Evolutionary conservation across 2,113 vertebrate genomes (phyloP).

Genomic region (Oryzias melastigma): DNA sequence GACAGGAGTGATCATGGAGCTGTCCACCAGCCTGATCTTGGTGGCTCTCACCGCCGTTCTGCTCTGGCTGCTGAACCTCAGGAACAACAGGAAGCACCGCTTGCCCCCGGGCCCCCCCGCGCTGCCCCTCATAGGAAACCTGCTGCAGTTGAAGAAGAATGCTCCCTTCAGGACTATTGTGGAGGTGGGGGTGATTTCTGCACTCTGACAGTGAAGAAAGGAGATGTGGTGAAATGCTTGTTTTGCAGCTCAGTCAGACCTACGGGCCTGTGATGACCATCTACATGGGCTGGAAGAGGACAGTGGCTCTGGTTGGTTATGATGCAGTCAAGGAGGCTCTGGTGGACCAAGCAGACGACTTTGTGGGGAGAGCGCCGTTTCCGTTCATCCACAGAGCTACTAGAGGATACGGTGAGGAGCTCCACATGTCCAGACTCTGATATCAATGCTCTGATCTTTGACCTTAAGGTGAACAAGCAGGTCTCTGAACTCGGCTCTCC

Average conservation of each 20-base stretch:
- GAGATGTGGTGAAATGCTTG: no score
- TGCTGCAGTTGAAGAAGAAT: slow-evolving; percentile 55
- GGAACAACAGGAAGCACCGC: neutral
- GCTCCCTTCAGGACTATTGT: slow-evolving; percentile 62
- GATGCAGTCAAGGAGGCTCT: slow-evolving; percentile 76
- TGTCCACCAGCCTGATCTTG: slow-evolving; percentile 16
- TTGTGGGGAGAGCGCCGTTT: slow-evolving; percentile 61
- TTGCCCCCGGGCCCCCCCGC: slow-evolving; percentile 70
- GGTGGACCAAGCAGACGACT: slow-evolving; percentile 74
- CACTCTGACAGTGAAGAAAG: no score
- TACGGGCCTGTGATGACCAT: slow-evolving; percentile 70
- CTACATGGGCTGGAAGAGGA: slow-evolving; percentile 67
- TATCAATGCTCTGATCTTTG: neutral
- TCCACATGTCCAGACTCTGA: no score
- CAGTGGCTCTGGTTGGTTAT: slow-evolving; percentile 70
- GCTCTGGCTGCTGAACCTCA: slow-evolving; percentile 37
- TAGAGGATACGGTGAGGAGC: slow-evolving; percentile 63
- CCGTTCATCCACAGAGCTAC: slow-evolving; percentile 41
- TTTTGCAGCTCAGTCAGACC: slow-evolving; percentile 59
- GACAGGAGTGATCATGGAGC: slow-evolving; percentile 47
- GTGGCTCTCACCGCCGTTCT: slow-evolving; percentile 43
- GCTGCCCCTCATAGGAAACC: slow-evolving; percentile 65
- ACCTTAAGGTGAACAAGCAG: neutral
- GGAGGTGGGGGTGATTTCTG: slow-evolving; percentile 48
- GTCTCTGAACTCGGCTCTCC: neutral